These are phyloP conservation scores for Lucinisca nassula DNA, from an alignment of 2,888 invertebrate species.

Conservation along the genomic window DNA sequence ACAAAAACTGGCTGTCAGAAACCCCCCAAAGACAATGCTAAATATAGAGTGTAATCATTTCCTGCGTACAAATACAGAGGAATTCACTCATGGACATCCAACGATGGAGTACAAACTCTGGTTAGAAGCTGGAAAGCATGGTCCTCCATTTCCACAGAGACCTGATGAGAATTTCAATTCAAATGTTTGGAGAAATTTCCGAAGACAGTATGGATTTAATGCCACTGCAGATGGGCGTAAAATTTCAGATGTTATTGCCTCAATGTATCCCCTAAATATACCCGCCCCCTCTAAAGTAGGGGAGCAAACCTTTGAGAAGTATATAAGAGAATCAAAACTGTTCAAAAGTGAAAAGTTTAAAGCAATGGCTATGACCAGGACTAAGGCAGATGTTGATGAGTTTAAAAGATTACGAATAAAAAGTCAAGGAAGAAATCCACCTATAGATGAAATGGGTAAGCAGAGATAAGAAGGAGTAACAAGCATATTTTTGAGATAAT, in stretches of 20 bases:
- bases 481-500: too few relatives aligned
- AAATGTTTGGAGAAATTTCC: slow-evolving; percentile 87
- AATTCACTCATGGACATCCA: slow-evolving; percentile 78
- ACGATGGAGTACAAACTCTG: slow-evolving; percentile 85
- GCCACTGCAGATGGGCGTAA: slow-evolving; percentile 81
- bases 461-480: too few relatives aligned
- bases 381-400: slow-evolving; percentile 80
- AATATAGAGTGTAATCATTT: slow-evolving; percentile 87
- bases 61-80: slow-evolving; percentile 78
- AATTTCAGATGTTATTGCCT: slow-evolving; percentile 85
- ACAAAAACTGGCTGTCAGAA: slow-evolving; percentile 78
- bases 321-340: slow-evolving; percentile 83
- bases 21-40: slow-evolving; percentile 79
- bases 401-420: slow-evolving; percentile 81
- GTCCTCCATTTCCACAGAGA: slow-evolving; percentile 80
- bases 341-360: slow-evolving; percentile 83
- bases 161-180: slow-evolving; percentile 86
- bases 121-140: slow-evolving; percentile 87
- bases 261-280: slow-evolving; percentile 87
- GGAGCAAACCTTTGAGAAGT: slow-evolving; percentile 85
- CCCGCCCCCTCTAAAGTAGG: slow-evolving; percentile 86
- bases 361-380: slow-evolving; percentile 80
- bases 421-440: slow-evolving; percentile 86
- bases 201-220: slow-evolving; percentile 83
- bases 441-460: slow-evolving; percentile 86